Evolutionary conservation across 2,797 vertebrate species (phyloP).

Genomic region (Sternotherus odoratus): DNA sequence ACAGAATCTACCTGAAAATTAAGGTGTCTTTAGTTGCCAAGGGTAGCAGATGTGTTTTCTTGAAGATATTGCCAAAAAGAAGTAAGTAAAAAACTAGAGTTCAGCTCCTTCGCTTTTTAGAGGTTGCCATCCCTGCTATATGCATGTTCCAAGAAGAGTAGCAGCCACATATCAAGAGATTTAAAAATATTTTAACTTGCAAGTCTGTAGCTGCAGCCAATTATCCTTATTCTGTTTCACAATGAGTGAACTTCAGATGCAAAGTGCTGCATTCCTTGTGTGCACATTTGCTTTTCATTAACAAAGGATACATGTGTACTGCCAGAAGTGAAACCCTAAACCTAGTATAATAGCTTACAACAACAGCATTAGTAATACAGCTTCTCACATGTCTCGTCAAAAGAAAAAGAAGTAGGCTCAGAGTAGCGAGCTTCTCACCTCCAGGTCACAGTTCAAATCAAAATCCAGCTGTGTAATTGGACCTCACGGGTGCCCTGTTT

Average conservation of each 20-base stretch:
- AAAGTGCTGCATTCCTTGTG: background rate
- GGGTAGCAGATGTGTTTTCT: conserved; percentile 65
- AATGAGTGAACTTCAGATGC: rapidly evolving
- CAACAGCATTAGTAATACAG: rapidly evolving
- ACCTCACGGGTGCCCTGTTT: background rate
- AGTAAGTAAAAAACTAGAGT: conserved; percentile 53
- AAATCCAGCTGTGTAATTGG: background rate
- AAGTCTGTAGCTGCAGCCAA: background rate
- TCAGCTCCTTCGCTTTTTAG: conserved; percentile 22
- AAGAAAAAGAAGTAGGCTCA: background rate
- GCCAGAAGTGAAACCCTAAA: background rate
- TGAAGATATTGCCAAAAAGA: conserved; percentile 46
- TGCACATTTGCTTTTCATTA: rapidly evolving
- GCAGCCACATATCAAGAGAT: background rate
- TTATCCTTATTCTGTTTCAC: background rate
- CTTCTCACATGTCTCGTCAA: background rate
- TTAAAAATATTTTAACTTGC: background rate
- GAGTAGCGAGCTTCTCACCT: background rate
- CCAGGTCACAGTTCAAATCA: background rate
- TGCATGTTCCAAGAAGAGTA: conserved; percentile 18
- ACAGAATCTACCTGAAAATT: conserved; percentile 33
- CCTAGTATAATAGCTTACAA: background rate
- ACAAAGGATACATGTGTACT: rapidly evolving
- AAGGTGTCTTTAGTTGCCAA: conserved; percentile 62
- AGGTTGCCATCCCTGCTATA: background rate